Conservation (phyloP, 2,113 vertebrate genomes). For the Aviceda subcristata region DNA sequence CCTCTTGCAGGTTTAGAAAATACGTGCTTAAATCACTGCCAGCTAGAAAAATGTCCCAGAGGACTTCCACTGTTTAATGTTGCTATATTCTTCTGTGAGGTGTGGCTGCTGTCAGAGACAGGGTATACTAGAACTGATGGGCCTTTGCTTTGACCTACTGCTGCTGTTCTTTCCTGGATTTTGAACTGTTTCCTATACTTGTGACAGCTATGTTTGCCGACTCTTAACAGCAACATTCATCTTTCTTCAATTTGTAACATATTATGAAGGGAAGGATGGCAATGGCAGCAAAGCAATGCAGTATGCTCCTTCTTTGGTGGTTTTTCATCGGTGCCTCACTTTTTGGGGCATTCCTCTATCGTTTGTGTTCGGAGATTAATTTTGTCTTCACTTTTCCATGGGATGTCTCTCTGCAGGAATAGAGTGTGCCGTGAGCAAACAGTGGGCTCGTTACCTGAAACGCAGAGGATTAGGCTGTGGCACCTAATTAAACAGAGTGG, state of each 20-base stretch:
- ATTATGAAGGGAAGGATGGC: neutral
- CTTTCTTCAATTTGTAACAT: neutral
- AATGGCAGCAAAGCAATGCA: neutral
- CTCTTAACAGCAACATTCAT: neutral
- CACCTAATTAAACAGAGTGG: constrained; percentile 24
- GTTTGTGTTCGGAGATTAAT: neutral
- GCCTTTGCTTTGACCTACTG: neutral
- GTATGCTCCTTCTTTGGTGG: neutral
- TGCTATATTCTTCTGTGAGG: neutral
- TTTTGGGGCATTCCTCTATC: neutral
- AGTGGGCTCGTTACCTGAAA: neutral
- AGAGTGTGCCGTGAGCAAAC: neutral
- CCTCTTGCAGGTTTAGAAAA: neutral
- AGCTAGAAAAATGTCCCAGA: neutral
- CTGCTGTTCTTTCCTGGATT: neutral
- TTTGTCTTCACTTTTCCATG: neutral
- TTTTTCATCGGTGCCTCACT: neutral
- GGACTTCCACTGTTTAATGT: neutral
- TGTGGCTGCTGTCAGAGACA: neutral
- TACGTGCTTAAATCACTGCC: neutral
- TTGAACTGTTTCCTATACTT: neutral
- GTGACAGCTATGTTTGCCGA: neutral
- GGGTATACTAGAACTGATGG: neutral
- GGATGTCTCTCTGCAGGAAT: neutral
- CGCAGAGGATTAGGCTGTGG: neutral